Percentiles rank a stretch among this genome's conserved stretches.
These are phyloP conservation scores for Diacarnus erythraeanus DNA, from an alignment of 37 sponge, comb jelly and placozoan species.

Conservation along the genomic window DNA sequence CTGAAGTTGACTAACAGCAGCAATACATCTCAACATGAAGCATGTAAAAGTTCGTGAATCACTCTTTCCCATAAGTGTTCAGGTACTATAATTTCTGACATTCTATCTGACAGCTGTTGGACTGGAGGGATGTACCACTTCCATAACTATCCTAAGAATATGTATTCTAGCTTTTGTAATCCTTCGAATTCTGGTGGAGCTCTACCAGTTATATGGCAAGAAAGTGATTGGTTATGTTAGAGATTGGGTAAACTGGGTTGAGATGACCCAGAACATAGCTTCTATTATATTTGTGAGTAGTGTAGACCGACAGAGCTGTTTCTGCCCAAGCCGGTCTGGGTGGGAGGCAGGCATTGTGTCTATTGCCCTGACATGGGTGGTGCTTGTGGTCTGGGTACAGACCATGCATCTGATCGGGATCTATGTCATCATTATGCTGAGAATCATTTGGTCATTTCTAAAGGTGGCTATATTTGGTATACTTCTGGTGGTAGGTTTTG, in stretches of 20 bases:
- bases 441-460: too few species aligned
- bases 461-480: constrained; percentile 72
- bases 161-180: background rate
- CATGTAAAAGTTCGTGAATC: too few species aligned
- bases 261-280: constrained; percentile 1
- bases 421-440: constrained; percentile 92
- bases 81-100: too few species aligned
- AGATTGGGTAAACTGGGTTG: constrained; percentile 59
- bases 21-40: too few species aligned
- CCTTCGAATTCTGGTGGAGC: background rate
- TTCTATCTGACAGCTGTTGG: too few species aligned
- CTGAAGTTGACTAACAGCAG: too few species aligned
- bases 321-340: background rate
- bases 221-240: constrained; percentile 26
- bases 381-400: background rate
- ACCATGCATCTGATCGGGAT: constrained; percentile 69
- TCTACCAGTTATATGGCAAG: background rate
- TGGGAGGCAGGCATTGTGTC: constrained; percentile 6
- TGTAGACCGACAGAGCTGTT: background rate
- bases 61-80: too few species aligned
- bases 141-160: too few species aligned
- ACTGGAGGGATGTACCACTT: too few species aligned
- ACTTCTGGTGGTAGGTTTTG: constrained; percentile 83
- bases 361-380: background rate
- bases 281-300: background rate